Evolutionary conservation across 2,888 invertebrate genomes (phyloP).

Genomic region (Chaitophorus viminalis): DNA sequence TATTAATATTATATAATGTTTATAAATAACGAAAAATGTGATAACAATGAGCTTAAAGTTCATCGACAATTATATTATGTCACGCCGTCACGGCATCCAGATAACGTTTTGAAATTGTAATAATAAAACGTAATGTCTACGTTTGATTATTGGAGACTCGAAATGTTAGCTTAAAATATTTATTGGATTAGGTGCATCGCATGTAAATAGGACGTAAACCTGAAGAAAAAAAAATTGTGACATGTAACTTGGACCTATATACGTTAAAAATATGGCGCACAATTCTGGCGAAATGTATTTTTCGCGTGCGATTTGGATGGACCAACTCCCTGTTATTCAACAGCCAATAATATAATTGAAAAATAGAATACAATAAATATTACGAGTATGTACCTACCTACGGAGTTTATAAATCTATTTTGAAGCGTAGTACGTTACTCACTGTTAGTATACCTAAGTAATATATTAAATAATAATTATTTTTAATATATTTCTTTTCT

Average conservation of each 20-base stretch:
- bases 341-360: constrained; percentile 13
- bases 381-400: too few relatives aligned
- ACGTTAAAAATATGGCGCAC: neutral
- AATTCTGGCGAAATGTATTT: constrained; percentile 6
- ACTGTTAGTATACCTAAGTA: too few relatives aligned
- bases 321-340: neutral
- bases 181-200: neutral
- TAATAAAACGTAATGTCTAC: neutral
- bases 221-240: neutral
- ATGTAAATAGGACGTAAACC: neutral
- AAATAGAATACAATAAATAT: neutral
- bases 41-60: neutral
- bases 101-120: neutral
- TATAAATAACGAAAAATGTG: neutral
- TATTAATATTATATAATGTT: neutral
- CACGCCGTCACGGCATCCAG: neutral
- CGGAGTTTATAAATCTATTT: neutral
- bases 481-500: too few relatives aligned
- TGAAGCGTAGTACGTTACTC: neutral
- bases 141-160: neutral
- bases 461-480: too few relatives aligned
- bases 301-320: constrained; percentile 9
- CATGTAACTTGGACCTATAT: constrained; percentile 1
- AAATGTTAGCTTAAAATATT: constrained; percentile 3
- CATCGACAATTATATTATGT: neutral